Evolutionary conservation across 2,888 invertebrate species (phyloP), one percentile per base, ranked within the genome.

Genomic region (Ptychoptera contaminata): DNA sequence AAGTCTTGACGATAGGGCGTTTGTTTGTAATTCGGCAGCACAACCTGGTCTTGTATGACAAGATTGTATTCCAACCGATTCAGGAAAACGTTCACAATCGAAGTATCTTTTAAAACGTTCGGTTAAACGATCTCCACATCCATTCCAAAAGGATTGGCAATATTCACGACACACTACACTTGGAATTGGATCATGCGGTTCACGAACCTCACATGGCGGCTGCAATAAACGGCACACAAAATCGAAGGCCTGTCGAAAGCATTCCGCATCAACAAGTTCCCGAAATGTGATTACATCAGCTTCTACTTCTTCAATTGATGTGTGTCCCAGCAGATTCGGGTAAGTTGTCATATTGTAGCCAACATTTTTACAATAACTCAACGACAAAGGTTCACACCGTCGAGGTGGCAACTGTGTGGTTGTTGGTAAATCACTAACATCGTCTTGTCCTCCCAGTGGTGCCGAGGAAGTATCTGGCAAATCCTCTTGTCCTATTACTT

Each of bases 181-280:
- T 1, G 61, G 55, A 2, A 57, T 55, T n/a, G 64, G 63, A 46
- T 62, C 59, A 12, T 58, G 48, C 0, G 86, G 82, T 12, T 80
- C 69, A 47, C 80, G 68, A 46, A 80, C 64, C 23, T 74, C 70
- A 58, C 91, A 91, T 0, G 79, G 74, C 0, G 91, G 90, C 60
- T 91, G 91, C 39, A 91, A 67, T 48, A 87, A 71, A 56, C 84
- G 82, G 56, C 92, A 92, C 7, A 92, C 77, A 58, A 91, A 90
- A 56, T 92, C 88, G 65, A 85, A 86, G 1, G 91, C 87, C 53
- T 85, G 73, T 50, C 81, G 73, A 55, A 86, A 90, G 61, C 92
- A 92, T 63, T 91, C 90, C 1, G 86, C 86, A 59, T 91, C 91
- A 8, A 91, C 79, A n/a, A 91, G 67, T 60, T 84, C 87, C 48